Evolutionary conservation across 2,888 invertebrate species (phyloP), one percentile per base, ranked within the genome.

Genomic region (Acronicta leporina): DNA sequence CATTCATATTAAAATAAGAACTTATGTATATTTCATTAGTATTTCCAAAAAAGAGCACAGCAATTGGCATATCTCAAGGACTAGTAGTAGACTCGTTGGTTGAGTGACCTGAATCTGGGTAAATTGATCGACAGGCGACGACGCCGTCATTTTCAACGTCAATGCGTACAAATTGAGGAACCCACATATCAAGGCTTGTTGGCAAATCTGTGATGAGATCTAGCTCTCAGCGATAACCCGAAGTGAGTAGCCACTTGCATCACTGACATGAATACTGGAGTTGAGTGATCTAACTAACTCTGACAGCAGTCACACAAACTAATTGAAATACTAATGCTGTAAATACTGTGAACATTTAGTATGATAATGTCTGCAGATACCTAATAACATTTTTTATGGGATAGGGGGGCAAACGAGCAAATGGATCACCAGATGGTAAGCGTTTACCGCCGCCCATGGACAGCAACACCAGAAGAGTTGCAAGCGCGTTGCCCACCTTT

Each of bases 81-180:
- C 33, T 8, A 7, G 30, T 30, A 5, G 5, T 13, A 35, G 35
- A 35, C 61, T 20, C 20, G 2, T 46, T 59, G 71, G 91, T 88
- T 89, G 84, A 89, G 59, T 87, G 89, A 89, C 87, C 91, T 82
- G 63, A 80, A 92, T 86, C 77, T 89, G 84, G 91, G 89, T 89
- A 89, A 91, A 90, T 85, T 87, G 85, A 90, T 89, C 83, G 86
- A 89, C 86, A 88, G 80, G 78, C 84, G 85, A 83, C 81, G 77
- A 82, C 86, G 87, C 79, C 86, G 85, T 88, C 86, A 86, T 83
- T 75, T 69, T 69, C 80, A 70, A 79, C 83, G 82, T 85, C 85
- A 84, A 85, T 83, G 79, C 75, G 75, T 79, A 82, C 83, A 89
- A 92, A 92, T 93, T 92, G 92, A 92, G 92, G 91, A 92, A 87